phyloP scores from a whole-genome alignment of 2,113 vertebrate species.

The Symphodus melops region DNA sequence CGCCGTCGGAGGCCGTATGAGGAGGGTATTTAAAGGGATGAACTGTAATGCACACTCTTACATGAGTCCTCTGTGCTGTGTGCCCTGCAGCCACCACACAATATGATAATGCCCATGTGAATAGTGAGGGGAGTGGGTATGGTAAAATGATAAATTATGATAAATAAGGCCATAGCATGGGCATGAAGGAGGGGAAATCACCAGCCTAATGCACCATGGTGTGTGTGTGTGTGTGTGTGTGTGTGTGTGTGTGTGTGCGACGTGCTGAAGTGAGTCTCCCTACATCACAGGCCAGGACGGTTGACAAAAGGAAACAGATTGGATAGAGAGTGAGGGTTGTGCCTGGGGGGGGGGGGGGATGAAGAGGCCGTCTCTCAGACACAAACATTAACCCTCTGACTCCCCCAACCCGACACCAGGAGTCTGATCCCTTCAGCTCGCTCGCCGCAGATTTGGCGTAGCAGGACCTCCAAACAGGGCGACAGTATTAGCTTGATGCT shows the following conservation, averaged over 20 bases:
- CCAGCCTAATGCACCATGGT: constrained; percentile 70
- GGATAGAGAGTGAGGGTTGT: constrained; percentile 50
- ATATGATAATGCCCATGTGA: constrained; percentile 73
- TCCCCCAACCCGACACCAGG: constrained; percentile 22
- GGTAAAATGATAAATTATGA: constrained; percentile 80
- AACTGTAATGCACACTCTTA: constrained; percentile 47
- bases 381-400: constrained; percentile 68
- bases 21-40: constrained; percentile 64
- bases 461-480: constrained; percentile 66
- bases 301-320: constrained; percentile 58
- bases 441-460: constrained; percentile 66
- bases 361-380: constrained; percentile 64
- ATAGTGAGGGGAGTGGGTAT: constrained; percentile 62
- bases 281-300: constrained; percentile 52
- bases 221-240: constrained; percentile 24
- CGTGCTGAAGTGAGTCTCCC: constrained; percentile 5
- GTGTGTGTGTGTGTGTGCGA: constrained; percentile 26
- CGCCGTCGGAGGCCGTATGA: constrained; percentile 54
- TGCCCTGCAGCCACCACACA: constrained; percentile 59
- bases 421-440: constrained; percentile 73
- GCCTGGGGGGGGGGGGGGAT: constrained; percentile 62
- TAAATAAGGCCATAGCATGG: constrained; percentile 78
- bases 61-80: constrained; percentile 14
- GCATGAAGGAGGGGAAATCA: constrained; percentile 74
- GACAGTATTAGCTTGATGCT: constrained; percentile 73